Percentiles rank a stretch among this genome's conserved stretches.
These are phyloP conservation scores for Drosophila seclusa DNA, from an alignment of 2,888 invertebrate genomes.

Conservation along the genomic window DNA sequence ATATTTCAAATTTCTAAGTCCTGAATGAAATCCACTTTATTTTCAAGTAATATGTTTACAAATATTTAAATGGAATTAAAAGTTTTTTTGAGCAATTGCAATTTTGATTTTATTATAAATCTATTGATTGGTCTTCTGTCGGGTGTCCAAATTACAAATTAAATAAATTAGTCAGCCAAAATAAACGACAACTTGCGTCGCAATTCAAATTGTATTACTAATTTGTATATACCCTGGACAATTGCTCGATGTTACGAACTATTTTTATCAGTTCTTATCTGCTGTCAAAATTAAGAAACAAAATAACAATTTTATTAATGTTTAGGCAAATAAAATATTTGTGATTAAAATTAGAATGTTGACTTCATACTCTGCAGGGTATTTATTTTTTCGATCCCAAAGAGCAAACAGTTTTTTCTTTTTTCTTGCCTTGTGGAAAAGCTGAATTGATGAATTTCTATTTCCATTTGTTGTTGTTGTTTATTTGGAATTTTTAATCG, in stretches of 20 bases:
- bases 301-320: not conserved
- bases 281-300: not conserved
- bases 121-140: conserved; percentile 30
- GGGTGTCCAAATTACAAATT: conserved; percentile 55
- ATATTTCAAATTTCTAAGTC: not conserved
- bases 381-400: not conserved
- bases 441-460: conserved; percentile 55
- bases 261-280: not conserved
- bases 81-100: conserved; percentile 14
- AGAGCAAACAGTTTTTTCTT: not conserved
- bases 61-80: not conserved
- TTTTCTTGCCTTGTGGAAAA: not conserved
- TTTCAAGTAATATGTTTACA: not conserved
- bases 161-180: conserved; percentile 56
- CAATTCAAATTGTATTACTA: conserved; percentile 42
- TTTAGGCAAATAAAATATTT: not conserved
- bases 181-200: conserved; percentile 4
- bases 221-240: conserved; percentile 8
- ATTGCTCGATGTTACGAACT: not conserved
- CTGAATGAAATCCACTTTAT: not conserved
- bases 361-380: not conserved
- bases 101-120: conserved; percentile 29
- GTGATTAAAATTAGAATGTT: not conserved
- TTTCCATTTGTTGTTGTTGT: conserved; percentile 19
- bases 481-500: conserved; percentile 6